Base-by-base conservation (phyloP, 2,113 vertebrate species). In the Loxodonta africana region DNA sequence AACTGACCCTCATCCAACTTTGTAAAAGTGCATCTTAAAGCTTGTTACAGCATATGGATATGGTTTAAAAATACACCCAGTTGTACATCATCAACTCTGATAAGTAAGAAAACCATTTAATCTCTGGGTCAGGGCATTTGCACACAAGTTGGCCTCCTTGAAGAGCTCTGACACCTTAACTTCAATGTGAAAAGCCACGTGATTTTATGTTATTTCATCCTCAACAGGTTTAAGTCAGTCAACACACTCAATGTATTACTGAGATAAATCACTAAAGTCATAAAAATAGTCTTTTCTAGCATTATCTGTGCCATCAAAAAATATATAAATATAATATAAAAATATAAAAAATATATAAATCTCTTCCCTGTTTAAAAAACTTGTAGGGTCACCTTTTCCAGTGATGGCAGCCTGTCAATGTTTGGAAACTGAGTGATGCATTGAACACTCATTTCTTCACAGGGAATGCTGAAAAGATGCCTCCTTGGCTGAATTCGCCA, bases 361-460 rank as follows among this genome's bases (percentile, higher is more conserved):
- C 57, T 48, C 87, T 46, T 8, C 44, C 37, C 63, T 26, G 63
- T 67, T 41, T 21, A 57, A n/a, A 41, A 44, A 46, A 18, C 30
- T 23, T 7, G 0, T 57, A 11, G 1, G 21, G 28, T 21, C 41
- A 2, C 5, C 4, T 53, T 17, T 83, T 53, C 48, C 25, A 0
- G 2, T 41, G 41, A 23, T 2, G 53, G 15, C 11, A 0, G 26
- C 20, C 33, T 3, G 1, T 1, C 18, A 17, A 12, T 11, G 5
- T n/a, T 33, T 2, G 9, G 0, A 48, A 62, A 28, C 8, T 8
- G 2, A 67, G 21, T 26, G 5, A 11, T 6, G 69, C 44, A 20
- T 26, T 6, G 62, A 25, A 1, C 8, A 4, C 26, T 9, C 20
- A 6, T 0, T 23, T 44, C 37, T 10, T n/a, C 25, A 2, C 0